Evolutionary conservation across 2,113 vertebrate species (phyloP).

Genomic region (Lucifuga dentata): DNA sequence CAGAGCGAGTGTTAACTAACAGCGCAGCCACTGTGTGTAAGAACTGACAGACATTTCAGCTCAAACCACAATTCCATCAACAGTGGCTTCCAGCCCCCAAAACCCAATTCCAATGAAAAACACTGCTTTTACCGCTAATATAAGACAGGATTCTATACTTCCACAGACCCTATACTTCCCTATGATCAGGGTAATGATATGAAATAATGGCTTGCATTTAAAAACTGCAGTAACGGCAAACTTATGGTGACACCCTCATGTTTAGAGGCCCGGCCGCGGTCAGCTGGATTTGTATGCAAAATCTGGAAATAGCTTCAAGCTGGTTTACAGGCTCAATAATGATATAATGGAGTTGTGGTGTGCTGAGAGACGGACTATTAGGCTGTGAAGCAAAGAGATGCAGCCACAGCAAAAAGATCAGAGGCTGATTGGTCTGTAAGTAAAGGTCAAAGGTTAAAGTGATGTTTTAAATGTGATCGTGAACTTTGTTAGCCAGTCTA

Average conservation of each 20-base stretch:
- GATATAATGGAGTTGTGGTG: conserved; percentile 29
- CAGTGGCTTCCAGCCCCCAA: not conserved
- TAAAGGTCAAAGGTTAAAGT: not conserved
- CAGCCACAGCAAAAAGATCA: conserved; percentile 5
- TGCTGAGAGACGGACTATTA: conserved; percentile 45
- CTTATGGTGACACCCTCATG: conserved; percentile 24
- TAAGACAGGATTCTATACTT: conserved; percentile 26
- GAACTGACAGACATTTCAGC: conserved; percentile 32
- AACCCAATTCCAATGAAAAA: conserved; percentile 36
- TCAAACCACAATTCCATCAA: conserved; percentile 46
- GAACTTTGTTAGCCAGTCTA: too few relatives aligned
- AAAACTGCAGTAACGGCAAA: conserved; percentile 27
- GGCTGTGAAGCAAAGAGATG: conserved; percentile 40
- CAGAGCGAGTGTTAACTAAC: conserved; percentile 24
- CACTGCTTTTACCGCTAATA: conserved; percentile 28
- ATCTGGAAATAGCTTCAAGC: conserved; percentile 66
- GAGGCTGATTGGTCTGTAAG: not conserved
- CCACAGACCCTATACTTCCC: conserved; percentile 8
- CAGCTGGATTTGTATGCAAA: conserved; percentile 59
- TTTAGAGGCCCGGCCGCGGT: conserved; percentile 49
- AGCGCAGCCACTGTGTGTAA: conserved; percentile 1
- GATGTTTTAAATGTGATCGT: too few relatives aligned
- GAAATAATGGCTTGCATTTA: conserved; percentile 7
- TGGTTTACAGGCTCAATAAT: conserved; percentile 43
- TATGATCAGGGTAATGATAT: conserved; percentile 22